Conservation (phyloP, 2,797 vertebrate genomes). For the Sebastes steindachneri region DNA sequence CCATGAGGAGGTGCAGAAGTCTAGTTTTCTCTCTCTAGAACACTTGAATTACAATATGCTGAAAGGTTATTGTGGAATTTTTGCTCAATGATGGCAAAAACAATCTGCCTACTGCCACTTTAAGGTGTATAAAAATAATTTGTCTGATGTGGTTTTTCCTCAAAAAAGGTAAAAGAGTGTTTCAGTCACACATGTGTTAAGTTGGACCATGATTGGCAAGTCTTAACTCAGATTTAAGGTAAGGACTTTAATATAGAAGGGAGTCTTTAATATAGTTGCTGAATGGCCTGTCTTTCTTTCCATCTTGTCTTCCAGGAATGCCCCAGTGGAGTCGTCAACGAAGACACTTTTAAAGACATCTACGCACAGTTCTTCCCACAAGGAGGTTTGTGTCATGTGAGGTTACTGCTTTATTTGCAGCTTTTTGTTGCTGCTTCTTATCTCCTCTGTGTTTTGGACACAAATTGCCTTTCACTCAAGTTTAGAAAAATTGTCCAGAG, state of each 20-base stretch:
- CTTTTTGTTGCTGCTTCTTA: not conserved
- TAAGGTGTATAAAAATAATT: too few species aligned
- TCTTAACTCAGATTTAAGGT: not conserved
- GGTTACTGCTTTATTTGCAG: not conserved
- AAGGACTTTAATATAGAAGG: not conserved
- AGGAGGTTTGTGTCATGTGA: constrained; percentile 89
- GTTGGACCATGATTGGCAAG: not conserved
- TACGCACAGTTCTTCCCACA: constrained; percentile 99
- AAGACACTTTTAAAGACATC: constrained; percentile 99
- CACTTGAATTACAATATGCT: too few species aligned
- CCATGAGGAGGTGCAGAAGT: too few species aligned
- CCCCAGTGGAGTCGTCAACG: constrained; percentile 97
- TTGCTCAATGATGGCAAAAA: too few species aligned
- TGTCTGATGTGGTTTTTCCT: too few species aligned
- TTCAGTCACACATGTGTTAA: not conserved
- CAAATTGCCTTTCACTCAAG: not conserved
- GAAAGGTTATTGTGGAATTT: too few species aligned
- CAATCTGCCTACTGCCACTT: too few species aligned
- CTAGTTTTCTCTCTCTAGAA: too few species aligned
- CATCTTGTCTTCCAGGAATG: constrained; percentile 88
- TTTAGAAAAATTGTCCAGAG: constrained; percentile 16
- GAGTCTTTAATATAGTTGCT: not conserved
- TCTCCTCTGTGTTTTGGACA: not conserved
- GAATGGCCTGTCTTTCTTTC: not conserved
- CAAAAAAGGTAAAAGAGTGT: too few species aligned